Evolutionary conservation across 2,888 invertebrate species (phyloP), one percentile per base, ranked within the genome.

Genomic region (Drosophila mimetica): DNA sequence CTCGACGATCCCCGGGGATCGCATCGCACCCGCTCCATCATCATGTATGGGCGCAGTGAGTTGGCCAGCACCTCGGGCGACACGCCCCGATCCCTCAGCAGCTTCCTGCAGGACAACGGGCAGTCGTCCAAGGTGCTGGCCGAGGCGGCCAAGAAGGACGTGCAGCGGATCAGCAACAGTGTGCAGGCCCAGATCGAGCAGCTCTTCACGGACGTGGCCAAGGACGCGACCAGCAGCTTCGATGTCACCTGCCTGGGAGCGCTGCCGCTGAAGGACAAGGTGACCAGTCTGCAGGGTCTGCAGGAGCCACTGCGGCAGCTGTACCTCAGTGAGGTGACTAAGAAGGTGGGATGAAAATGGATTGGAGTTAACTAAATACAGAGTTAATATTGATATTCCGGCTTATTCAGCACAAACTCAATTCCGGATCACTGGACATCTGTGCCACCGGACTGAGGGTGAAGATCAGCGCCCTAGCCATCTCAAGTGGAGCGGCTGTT

Each of bases 111-210:
- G 42, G 86, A 86, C 70, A 79, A 80, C 3, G 87, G 79, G 57
- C 88, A 86, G 34, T 74, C 83, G 14, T 76, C 81, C 46, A 87
- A 86, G 73, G 83, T 79, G 55, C 69, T 86, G 25, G 78, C 89
- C 55, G 84, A 86, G 63, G 83, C 82, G 75, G 86, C 90, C 59
- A 89, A 91, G 58, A 90, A 90, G 65, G 90, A 91, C 77, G 90
- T 90, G 14, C 86, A 90, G 30, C 86, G 90, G 54, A 93, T 93
- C 34, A 94, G 93, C 80, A 96, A 96, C 85, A 95, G 95, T 57
- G 96, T 97, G 2, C 97, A 97, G 91, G 96, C 96, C 14, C 94
- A 96, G 83, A 97, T 97, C 91, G 97, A 97, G 90, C 95, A 95
- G 82, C 96, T 97, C 94, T 97, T 97, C 89, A 94, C 94, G 22